Evolutionary conservation across 2,888 invertebrate genomes (phyloP).

Genomic region (Sphaerophoria rueppellii): DNA sequence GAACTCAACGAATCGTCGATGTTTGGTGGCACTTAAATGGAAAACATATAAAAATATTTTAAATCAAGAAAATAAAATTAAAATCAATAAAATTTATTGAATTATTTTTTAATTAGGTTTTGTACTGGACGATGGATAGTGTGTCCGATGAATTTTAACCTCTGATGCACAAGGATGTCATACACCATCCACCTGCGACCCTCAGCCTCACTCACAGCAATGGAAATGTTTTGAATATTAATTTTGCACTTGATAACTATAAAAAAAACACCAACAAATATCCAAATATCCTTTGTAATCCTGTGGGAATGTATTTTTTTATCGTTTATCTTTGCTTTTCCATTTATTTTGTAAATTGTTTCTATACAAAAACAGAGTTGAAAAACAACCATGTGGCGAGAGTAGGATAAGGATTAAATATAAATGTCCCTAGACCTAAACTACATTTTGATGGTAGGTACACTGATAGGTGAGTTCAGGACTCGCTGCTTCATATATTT

Average conservation of each 20-base stretch:
- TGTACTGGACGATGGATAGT: background rate
- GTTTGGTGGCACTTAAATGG: conserved; percentile 91
- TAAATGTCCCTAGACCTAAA: background rate
- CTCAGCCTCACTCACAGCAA: no score
- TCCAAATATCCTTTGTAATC: background rate
- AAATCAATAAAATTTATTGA: conserved; percentile 40
- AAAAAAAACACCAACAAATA: background rate
- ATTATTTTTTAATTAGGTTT: conserved; percentile 51
- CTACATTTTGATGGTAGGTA: no score
- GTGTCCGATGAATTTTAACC: conserved; percentile 43
- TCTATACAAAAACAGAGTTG: no score
- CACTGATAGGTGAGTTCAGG: no score
- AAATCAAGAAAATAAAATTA: conserved; percentile 16
- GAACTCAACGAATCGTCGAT: conserved; percentile 95
- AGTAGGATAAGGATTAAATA: background rate
- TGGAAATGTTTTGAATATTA: no score
- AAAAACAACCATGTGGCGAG: background rate
- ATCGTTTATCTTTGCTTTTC: background rate
- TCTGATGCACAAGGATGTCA: no score
- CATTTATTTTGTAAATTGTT: background rate
- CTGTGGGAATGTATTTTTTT: conserved; percentile 9
- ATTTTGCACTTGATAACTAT: no score
- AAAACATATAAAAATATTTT: conserved; percentile 26
- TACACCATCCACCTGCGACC: no score
- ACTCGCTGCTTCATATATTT: no score